These are phyloP conservation scores for Actinemys pallida DNA, from an alignment of 2,113 vertebrate genomes.

Conservation along the genomic window DNA sequence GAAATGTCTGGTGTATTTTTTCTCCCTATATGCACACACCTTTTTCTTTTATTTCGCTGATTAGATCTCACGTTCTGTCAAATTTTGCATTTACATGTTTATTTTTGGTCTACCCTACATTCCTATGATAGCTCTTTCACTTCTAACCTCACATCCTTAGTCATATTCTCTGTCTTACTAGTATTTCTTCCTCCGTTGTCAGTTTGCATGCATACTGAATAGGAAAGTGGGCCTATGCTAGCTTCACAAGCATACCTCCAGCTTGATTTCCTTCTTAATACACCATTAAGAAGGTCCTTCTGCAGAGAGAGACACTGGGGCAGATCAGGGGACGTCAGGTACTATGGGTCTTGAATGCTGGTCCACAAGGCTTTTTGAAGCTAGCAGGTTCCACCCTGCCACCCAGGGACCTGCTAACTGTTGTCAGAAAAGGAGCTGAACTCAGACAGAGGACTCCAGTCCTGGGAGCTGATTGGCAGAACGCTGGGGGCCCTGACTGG, in stretches of 20 bases:
- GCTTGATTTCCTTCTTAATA: neutral
- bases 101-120: neutral
- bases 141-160: neutral
- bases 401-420: neutral
- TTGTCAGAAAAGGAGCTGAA: neutral
- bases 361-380: neutral
- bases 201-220: accelerated
- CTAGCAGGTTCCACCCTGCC: neutral
- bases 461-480: neutral
- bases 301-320: neutral
- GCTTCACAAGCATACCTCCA: neutral
- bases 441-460: neutral
- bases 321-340: neutral
- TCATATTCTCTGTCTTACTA: neutral
- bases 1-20: neutral
- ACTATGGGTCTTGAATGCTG: neutral
- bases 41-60: neutral
- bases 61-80: neutral
- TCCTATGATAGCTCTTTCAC: neutral
- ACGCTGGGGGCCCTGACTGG: neutral
- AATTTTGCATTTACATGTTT: accelerated
- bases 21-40: neutral
- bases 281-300: neutral
- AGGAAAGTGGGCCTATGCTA: accelerated
- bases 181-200: neutral